Evolutionary conservation across 2,888 invertebrate species (phyloP).

Genomic region (Sphaerophoria rueppellii): DNA sequence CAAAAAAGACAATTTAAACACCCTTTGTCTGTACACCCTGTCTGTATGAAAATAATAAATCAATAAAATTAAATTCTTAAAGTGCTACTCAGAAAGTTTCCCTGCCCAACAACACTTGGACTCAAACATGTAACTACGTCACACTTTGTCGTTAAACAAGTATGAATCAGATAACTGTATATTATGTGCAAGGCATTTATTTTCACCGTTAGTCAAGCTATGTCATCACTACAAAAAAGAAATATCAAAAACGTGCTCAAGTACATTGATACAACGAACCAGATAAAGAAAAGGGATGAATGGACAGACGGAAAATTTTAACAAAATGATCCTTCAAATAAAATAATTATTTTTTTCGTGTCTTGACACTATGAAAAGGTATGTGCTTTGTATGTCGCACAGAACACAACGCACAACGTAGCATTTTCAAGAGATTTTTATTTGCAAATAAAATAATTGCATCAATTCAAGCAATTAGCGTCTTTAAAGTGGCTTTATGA

Average conservation of each 20-base stretch:
- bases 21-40: background rate
- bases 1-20: background rate
- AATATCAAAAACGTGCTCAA: slow-evolving; percentile 41
- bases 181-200: slow-evolving; percentile 18
- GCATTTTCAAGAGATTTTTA: slow-evolving; percentile 3
- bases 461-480: slow-evolving; percentile 34
- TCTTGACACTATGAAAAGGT: background rate
- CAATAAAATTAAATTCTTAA: slow-evolving; percentile 53
- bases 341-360: slow-evolving; percentile 35
- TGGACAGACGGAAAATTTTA: slow-evolving; percentile 1
- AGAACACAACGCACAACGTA: no score
- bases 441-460: slow-evolving; percentile 11
- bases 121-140: slow-evolving; percentile 17
- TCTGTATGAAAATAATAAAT: slow-evolving; percentile 22
- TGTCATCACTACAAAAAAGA: slow-evolving; percentile 33
- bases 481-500: background rate
- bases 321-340: slow-evolving; percentile 27
- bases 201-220: slow-evolving; percentile 5
- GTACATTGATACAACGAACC: slow-evolving; percentile 34
- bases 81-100: background rate
- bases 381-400: no score
- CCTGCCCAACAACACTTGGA: background rate
- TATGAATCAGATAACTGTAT: slow-evolving; percentile 53
- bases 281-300: slow-evolving; percentile 9
- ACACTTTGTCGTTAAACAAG: slow-evolving; percentile 39